Base-by-base conservation (phyloP, 2,113 vertebrate genomes). In the Blennius ocellaris region DNA sequence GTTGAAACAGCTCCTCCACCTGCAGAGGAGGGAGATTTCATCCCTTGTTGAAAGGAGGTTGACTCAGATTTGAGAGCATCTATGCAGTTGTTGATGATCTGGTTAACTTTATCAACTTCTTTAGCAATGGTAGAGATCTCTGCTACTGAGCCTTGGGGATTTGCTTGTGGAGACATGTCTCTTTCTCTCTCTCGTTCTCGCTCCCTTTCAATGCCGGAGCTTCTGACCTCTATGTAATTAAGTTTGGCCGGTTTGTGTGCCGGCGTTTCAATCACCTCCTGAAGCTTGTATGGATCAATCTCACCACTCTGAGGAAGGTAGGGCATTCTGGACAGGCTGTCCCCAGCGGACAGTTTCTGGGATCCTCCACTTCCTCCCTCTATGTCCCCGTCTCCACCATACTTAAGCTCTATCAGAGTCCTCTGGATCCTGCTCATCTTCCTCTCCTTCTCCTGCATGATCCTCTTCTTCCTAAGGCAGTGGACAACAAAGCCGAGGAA, bases 1-100 rank as follows among this genome's bases (percentile, higher is more conserved):
- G 94, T 93, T 0, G 96, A 94, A 66, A 94, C 95, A 0, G 96
- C 94, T 21, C 96, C 97, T 58, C 90, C 90, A 3, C 91, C 89
- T 12, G 84, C 90, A 8, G 81, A 79, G 2, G 89, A 85, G 0
- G 91, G 90, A 0, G 96, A 93, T 83, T 97, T 97, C 63, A 94
- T 94, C 4, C 95, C 96, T 85, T 96, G 97, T 81, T 96, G 97
- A 85, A 98, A 99, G 73, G 97, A 95, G 10, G 95, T 95, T 49
- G 97, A 95, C 90, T 99, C 98, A 0, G 97, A 97, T 87, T 98
- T 99, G 84, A 99, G 96, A 7, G 97, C 97, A 30, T 99, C 97
- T 9, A 99, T 99, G 73, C 97, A 99, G 90, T 97, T 99, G 93
- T 98, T 99, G 90, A 99, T 99, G 85, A 99, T 99, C 94, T 99